These are phyloP conservation scores for Varanus salvator DNA, from an alignment of 2,113 vertebrate genomes.

Conservation along the genomic window DNA sequence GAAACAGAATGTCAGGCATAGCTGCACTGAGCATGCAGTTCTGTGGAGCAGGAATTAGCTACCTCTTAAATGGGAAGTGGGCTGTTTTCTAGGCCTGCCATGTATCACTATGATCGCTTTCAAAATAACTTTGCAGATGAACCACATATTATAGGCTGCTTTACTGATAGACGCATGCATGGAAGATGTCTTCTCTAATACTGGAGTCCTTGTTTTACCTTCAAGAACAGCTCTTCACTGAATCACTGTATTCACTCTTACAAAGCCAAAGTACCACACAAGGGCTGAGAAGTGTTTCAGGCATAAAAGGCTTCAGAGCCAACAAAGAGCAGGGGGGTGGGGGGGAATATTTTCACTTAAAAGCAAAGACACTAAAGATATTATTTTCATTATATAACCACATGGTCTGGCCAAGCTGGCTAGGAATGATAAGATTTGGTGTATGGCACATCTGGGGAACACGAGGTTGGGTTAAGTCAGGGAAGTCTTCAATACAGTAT, in stretches of 20 bases:
- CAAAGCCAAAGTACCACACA: neutral
- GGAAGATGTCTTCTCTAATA: neutral
- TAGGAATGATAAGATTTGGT: too few relatives aligned
- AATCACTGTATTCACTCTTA: neutral
- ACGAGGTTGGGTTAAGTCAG: too few relatives aligned
- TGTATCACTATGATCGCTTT: slow-evolving; percentile 10
- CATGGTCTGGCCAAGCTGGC: too few relatives aligned
- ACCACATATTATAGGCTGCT: slow-evolving; percentile 19
- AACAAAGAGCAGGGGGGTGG: neutral
- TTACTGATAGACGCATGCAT: neutral
- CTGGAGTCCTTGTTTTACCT: too few relatives aligned
- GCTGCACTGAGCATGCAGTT: neutral
- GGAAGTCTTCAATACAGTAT: neutral
- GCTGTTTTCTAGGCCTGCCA: neutral
- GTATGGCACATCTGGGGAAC: too few relatives aligned
- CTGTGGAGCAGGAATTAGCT: neutral
- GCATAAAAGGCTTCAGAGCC: neutral
- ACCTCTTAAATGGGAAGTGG: neutral
- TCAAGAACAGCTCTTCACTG: neutral
- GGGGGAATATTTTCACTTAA: too few relatives aligned
- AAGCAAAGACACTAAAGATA: neutral
- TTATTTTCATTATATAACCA: neutral
- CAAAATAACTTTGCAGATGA: neutral
- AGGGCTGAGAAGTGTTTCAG: neutral
- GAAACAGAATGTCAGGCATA: slow-evolving; percentile 12